Evolutionary conservation across 2,888 invertebrate genomes (phyloP), one percentile per base, ranked within the genome.

Genomic region (Aspidiotus destructor): DNA sequence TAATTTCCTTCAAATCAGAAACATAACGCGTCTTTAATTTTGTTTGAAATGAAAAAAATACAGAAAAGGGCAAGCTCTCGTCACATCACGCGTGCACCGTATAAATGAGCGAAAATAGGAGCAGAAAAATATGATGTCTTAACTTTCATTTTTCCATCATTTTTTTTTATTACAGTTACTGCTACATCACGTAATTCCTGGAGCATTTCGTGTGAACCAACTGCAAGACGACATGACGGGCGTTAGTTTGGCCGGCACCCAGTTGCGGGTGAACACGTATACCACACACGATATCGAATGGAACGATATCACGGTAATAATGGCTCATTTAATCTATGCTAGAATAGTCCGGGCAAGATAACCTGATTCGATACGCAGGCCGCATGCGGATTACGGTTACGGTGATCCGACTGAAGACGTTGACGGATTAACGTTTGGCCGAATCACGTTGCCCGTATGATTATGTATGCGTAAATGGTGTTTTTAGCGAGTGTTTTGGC

Each of bases 201-300:
- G 91, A 41, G 85, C 89, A 6, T 91, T 92, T 76, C 86, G 86
- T 75, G 85, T 89, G 71, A 84, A 82, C 16, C 83, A 86, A 3
- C 80, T 92, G 9, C 90, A 90, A 76, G 90, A 92, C 74, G 91
- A 92, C 81, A 92, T 92, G 91, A 91, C 91, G 0, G 91, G 91
- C 0, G 91, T 92, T 0, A 91, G 91, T 0, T 80, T 92, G 61
- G 91, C 91, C 0, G 91, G 91, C 70, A 92, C 92, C 0, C 91
- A 92, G 76, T 79, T 92, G 41, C 81, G 92, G 68, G 91, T 92
- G 55, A 92, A 92, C 78, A 88, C 89, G 74, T 92, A 91, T 77
- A 85, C 86, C 71, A 88, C 89, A 86, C 90, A 92, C 74, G 91
- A 91, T 75, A 85, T 86, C 57, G 89, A 91, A 77, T 91, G 90